Percentiles rank a stretch among this genome's conserved stretches.
Conservation (phyloP, 2,113 vertebrate genomes). For the Sterrhoptilus dennistouni region DNA sequence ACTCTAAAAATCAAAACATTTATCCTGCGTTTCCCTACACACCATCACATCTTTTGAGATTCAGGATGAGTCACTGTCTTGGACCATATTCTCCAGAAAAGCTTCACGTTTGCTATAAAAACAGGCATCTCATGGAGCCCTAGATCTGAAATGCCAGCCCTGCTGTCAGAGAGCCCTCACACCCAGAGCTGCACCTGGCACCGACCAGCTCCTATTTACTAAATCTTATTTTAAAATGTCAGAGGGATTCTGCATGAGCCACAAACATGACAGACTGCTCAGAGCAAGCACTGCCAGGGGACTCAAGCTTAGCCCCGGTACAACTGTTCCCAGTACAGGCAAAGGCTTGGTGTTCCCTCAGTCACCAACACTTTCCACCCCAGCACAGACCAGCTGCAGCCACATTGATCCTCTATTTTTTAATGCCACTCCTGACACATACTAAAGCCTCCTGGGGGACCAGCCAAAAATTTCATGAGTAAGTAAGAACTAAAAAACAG, state of each 20-base stretch:
- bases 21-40: conserved; percentile 10
- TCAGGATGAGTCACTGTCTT: conserved; percentile 31
- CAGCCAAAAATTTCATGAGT: background rate
- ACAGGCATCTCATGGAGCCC: background rate
- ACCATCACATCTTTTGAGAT: background rate
- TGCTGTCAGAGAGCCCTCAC: background rate
- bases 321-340: background rate
- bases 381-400: background rate
- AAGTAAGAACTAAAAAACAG: background rate
- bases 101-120: background rate
- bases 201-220: background rate
- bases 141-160: background rate
- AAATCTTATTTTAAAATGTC: conserved; percentile 28
- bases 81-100: background rate
- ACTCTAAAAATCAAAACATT: conserved; percentile 50
- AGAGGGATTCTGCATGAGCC: background rate
- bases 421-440: background rate
- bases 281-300: background rate
- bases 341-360: background rate
- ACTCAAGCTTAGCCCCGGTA: background rate
- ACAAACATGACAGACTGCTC: background rate
- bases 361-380: background rate
- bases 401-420: background rate
- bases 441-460: background rate
- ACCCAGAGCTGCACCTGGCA: background rate